These are phyloP conservation scores for Calidris pugnax DNA, from an alignment of 2,113 vertebrate species.

Conservation along the genomic window DNA sequence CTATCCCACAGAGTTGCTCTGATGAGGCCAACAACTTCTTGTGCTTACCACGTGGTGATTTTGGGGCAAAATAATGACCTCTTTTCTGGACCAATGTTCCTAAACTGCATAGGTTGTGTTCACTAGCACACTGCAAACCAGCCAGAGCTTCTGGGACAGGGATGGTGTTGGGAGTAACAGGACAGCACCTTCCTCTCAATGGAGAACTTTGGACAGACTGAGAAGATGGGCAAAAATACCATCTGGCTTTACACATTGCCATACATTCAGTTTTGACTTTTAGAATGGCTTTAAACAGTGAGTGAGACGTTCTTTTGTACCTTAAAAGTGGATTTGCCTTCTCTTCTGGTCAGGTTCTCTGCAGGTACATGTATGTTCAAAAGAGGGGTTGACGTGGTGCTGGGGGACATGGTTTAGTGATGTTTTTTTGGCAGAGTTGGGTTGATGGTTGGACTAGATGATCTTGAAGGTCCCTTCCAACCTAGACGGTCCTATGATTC, in stretches of 20 bases:
- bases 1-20: background rate
- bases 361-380: background rate
- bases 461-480: no score
- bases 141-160: background rate
- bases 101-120: background rate
- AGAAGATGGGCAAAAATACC: background rate
- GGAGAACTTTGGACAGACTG: background rate
- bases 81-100: background rate
- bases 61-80: background rate
- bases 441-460: no score
- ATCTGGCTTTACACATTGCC: background rate
- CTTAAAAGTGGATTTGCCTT: background rate
- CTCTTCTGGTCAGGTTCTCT: background rate
- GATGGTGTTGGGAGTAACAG: background rate
- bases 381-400: no score
- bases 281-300: background rate
- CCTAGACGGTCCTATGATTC: no score
- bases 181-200: background rate
- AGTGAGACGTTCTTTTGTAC: background rate
- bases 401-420: no score
- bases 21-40: background rate
- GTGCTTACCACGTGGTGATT: background rate
- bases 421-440: no score
- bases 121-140: background rate
- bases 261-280: background rate